Percentiles rank a stretch among this genome's conserved stretches.
phyloP scores from a whole-genome alignment of 2,888 invertebrate species.

The Oegoconia quadripuncta region DNA sequence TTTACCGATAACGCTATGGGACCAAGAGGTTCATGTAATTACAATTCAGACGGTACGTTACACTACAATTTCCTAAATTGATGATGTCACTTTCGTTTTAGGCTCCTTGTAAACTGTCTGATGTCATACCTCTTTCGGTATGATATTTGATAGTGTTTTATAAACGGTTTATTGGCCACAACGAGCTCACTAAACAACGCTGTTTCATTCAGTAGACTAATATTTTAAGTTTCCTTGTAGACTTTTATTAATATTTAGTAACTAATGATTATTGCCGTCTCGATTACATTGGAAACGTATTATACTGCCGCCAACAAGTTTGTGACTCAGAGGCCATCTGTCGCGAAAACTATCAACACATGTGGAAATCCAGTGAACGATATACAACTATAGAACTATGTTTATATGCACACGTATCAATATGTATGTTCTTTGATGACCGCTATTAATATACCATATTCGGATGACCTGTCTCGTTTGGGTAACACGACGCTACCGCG shows the following conservation, averaged over 20 bases:
- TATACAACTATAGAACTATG: too few relatives aligned
- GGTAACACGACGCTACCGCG: slow-evolving; percentile 50
- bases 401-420: slow-evolving; percentile 46
- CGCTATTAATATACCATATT: slow-evolving; percentile 53
- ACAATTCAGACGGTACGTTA: too few relatives aligned
- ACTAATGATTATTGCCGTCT: slow-evolving; percentile 55
- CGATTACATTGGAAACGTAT: slow-evolving; percentile 59
- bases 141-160: slow-evolving; percentile 44
- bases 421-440: slow-evolving; percentile 43
- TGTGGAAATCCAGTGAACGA: slow-evolving; percentile 61
- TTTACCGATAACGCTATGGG: too few relatives aligned
- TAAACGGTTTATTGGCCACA: slow-evolving; percentile 40
- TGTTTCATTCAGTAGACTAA: slow-evolving; percentile 15
- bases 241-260: slow-evolving; percentile 26
- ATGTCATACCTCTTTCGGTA: slow-evolving; percentile 56
- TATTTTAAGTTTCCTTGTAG: slow-evolving; percentile 14
- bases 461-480: slow-evolving; percentile 40
- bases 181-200: slow-evolving; percentile 16
- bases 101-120: slow-evolving; percentile 33
- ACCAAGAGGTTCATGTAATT: too few relatives aligned
- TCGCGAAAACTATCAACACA: slow-evolving; percentile 66
- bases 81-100: slow-evolving; percentile 51
- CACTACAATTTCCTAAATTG: slow-evolving; percentile 45
- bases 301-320: slow-evolving; percentile 59
- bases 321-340: slow-evolving; percentile 74